Evolutionary conservation across 1,140 invertebrate genomes (phyloP).

Genomic region (Listronotus bonariensis): DNA sequence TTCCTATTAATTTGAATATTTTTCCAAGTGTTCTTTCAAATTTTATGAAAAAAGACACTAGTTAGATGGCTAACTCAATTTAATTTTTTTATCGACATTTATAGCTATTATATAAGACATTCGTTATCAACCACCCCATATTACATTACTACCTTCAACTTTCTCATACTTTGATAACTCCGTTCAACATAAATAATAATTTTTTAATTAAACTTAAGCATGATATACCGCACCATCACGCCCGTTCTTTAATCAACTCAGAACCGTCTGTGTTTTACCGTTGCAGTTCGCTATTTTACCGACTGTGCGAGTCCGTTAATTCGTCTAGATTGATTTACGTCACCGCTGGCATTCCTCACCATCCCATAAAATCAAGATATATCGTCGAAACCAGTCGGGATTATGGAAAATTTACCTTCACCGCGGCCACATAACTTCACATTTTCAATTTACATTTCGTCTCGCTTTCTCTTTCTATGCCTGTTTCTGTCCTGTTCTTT

Average conservation of each 20-base stretch:
- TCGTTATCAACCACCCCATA: background rate
- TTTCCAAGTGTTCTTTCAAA: too few relatives aligned
- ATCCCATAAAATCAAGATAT: constrained; percentile 49
- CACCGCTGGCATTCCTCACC: constrained; percentile 47
- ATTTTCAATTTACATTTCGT: constrained; percentile 41
- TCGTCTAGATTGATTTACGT: constrained; percentile 51
- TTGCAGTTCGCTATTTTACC: constrained; percentile 33
- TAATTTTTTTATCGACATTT: too few relatives aligned
- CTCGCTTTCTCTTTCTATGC: constrained; percentile 21
- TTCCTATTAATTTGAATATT: too few relatives aligned
- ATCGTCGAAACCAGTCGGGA: constrained; percentile 43
- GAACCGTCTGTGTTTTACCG: constrained; percentile 29
- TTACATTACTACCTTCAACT: background rate
- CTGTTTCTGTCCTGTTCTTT: background rate
- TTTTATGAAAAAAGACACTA: too few relatives aligned
- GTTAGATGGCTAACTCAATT: too few relatives aligned
- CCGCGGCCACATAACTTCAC: constrained; percentile 41
- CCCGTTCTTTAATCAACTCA: constrained; percentile 30
- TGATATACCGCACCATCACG: constrained; percentile 18
- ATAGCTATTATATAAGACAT: too few relatives aligned
- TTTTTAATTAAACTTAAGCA: constrained; percentile 27
- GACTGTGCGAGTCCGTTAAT: constrained; percentile 45
- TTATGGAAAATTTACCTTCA: constrained; percentile 45
- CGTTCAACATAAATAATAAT: constrained; percentile 14
- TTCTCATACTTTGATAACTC: constrained; percentile 4